Percentiles rank a stretch among this genome's conserved stretches.
Evolutionary conservation across 2,113 vertebrate genomes (phyloP).

Genomic region (Gobiocypris rarus): DNA sequence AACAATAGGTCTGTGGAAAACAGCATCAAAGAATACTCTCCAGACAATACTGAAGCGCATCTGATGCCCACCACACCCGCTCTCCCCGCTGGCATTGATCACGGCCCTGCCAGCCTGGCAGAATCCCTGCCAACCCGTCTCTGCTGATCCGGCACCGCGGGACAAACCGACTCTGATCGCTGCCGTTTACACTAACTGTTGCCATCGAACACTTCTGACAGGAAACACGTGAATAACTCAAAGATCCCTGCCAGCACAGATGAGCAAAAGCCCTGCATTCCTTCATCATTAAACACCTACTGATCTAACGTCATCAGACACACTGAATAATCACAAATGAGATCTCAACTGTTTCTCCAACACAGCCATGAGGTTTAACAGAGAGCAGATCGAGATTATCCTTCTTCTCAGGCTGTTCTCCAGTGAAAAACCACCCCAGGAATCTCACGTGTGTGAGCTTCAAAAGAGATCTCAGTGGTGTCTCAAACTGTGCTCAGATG

Average conservation of each 20-base stretch:
- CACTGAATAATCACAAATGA: background rate
- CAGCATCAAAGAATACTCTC: background rate
- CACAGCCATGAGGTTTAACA: background rate
- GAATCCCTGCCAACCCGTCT: background rate
- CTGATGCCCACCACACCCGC: background rate
- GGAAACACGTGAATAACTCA: background rate
- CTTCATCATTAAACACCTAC: background rate
- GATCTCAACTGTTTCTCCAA: background rate
- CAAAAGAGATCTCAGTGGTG: background rate
- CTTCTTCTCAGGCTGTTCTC: background rate
- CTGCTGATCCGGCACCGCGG: background rate
- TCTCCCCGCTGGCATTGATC: background rate
- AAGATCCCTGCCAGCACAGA: background rate
- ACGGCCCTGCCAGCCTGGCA: background rate
- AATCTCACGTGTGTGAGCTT: background rate
- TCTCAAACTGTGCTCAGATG: background rate
- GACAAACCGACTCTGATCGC: background rate
- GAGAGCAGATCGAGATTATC: background rate
- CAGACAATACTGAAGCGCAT: slow-evolving; percentile 4
- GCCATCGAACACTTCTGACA: background rate
- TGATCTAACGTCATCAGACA: background rate
- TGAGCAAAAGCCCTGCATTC: background rate
- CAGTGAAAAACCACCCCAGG: background rate
- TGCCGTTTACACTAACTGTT: background rate
- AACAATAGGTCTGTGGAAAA: background rate